phyloP scores from a whole-genome alignment of 2,113 vertebrate genomes.

The Corydoras maculifer region DNA sequence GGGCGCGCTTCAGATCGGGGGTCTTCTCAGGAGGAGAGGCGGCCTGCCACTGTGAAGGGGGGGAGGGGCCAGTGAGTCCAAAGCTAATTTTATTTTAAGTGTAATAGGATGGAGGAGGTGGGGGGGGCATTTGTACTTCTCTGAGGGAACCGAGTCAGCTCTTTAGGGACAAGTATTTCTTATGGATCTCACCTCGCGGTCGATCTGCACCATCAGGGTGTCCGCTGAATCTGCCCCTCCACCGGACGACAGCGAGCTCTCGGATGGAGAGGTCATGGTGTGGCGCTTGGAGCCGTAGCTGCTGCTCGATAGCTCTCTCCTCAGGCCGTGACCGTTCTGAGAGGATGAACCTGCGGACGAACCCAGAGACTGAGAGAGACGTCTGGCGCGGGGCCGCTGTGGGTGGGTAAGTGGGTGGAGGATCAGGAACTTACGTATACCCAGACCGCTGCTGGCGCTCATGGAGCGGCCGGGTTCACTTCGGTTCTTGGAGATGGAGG shows the following conservation, averaged over 20 bases:
- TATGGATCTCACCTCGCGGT: constrained; percentile 78
- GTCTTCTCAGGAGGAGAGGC: constrained; percentile 76
- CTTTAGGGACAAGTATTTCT: too few species aligned
- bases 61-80: constrained; percentile 35
- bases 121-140: too few species aligned
- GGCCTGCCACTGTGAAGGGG: constrained; percentile 74
- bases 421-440: constrained; percentile 77
- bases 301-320: constrained; percentile 84
- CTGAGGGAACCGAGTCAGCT: too few species aligned
- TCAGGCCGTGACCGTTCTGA: constrained; percentile 88
- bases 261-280: constrained; percentile 89
- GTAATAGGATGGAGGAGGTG: too few species aligned
- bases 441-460: constrained; percentile 94
- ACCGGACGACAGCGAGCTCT: constrained; percentile 91
- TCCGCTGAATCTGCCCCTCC: constrained; percentile 89
- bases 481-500: constrained; percentile 89
- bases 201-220: constrained; percentile 82
- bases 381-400: too few species aligned
- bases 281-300: constrained; percentile 84
- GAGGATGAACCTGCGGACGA: constrained; percentile 73
- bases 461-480: constrained; percentile 90
- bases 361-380: background rate
- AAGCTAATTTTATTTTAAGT: too few species aligned
- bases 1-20: constrained; percentile 76
- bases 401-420: background rate